These are phyloP conservation scores for Pantherophis alleghaniensis DNA, from an alignment of 2,797 vertebrate species.

Conservation along the genomic window DNA sequence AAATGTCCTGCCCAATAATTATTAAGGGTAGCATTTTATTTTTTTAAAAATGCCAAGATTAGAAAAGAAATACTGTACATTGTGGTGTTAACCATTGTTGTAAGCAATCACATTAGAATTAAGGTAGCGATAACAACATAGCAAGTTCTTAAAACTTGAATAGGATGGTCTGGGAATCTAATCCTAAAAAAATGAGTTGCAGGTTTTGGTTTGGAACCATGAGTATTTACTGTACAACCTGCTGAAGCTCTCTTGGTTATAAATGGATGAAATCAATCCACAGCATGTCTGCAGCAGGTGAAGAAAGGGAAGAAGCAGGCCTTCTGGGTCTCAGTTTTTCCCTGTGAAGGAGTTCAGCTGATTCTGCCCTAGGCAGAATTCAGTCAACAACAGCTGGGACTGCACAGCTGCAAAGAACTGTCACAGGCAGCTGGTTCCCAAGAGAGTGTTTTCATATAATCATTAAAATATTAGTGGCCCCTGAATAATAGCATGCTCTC, in stretches of 20 bases:
- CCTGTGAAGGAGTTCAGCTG: constrained; percentile 20
- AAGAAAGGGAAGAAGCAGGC: constrained; percentile 25
- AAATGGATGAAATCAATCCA: not conserved
- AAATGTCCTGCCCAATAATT: not conserved
- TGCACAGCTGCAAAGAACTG: constrained; percentile 46
- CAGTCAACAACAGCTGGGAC: constrained; percentile 56
- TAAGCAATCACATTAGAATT: not conserved
- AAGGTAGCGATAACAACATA: not conserved
- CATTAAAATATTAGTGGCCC: constrained; percentile 38
- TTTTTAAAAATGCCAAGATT: not conserved
- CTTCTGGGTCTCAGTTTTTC: constrained; percentile 26
- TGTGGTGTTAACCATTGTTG: not conserved
- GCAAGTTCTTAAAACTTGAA: constrained; percentile 33
- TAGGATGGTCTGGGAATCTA: constrained; percentile 5
- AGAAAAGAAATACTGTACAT: not conserved
- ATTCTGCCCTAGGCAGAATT: constrained; percentile 50
- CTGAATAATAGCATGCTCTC: not conserved
- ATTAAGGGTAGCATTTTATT: not conserved
- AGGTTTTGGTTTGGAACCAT: not conserved
- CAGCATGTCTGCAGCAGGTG: constrained; percentile 7
- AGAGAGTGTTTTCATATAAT: constrained; percentile 32
- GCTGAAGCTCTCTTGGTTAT: not conserved
- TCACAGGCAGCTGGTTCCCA: not conserved
- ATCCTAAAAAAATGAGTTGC: not conserved
- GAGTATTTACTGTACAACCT: not conserved